These are phyloP conservation scores for Cyaniris semiargus DNA, from an alignment of 2,888 invertebrate genomes.

Conservation along the genomic window DNA sequence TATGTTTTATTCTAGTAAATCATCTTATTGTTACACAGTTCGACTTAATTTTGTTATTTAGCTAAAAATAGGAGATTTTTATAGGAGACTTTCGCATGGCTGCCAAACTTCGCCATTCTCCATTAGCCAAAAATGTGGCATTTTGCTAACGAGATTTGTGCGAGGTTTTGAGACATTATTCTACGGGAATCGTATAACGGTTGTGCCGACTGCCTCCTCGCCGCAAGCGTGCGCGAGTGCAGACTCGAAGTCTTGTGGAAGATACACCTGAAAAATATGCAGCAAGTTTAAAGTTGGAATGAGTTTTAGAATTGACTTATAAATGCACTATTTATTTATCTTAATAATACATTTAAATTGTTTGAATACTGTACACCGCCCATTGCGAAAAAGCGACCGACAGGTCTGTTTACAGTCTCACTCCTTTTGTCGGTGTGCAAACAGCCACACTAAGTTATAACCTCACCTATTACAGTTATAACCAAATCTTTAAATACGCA, in stretches of 20 bases:
- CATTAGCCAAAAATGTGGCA: neutral
- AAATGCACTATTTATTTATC: too few relatives aligned
- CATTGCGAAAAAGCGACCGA: too few relatives aligned
- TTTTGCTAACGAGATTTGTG: neutral
- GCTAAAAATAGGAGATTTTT: neutral
- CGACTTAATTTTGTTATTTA: neutral
- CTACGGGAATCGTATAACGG: constrained; percentile 70
- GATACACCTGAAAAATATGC: constrained; percentile 56
- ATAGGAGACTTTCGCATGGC: neutral
- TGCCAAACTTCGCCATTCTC: neutral
- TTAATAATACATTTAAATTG: too few relatives aligned
- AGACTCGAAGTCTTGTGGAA: constrained; percentile 70
- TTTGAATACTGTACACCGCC: too few relatives aligned
- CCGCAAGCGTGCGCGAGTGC: constrained; percentile 74
- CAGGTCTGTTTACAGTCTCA: too few relatives aligned
- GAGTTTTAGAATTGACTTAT: too few relatives aligned
- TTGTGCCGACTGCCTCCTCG: constrained; percentile 68
- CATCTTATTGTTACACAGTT: neutral
- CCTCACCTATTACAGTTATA: too few relatives aligned
- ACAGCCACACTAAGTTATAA: too few relatives aligned
- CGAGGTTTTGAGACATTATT: neutral
- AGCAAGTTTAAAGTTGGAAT: neutral
- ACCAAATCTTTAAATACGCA: too few relatives aligned
- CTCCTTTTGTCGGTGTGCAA: too few relatives aligned
- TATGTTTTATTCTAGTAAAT: neutral